Base-by-base conservation (phyloP, 2,113 vertebrate species). In the Sarotherodon lohbergeri region DNA sequence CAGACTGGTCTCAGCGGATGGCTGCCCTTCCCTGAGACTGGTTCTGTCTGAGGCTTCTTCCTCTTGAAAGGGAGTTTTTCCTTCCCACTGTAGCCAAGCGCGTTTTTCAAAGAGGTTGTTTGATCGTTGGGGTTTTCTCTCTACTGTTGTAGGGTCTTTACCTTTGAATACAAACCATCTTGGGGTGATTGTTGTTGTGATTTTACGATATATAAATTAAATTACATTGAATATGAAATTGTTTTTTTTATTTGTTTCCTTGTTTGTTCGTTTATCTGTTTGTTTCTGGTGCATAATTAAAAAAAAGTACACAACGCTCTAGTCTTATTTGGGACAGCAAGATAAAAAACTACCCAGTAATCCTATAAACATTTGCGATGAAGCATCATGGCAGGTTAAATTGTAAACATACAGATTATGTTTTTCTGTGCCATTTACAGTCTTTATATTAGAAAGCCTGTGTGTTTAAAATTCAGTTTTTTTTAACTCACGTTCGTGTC, bases 191-290 rank as follows among this genome's bases (percentile, higher is more conserved):
- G 54, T n/a, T 0, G 2, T 24, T 55, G n/a, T 55, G 54, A 55
- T 0, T 55, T 55, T 55, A 55, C 3, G 0, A 24, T 7, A 55
- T 55, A 55, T 12, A 55, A 55, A 55, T 55, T 24, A 24, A 55
- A 55, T 55, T 55, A 12, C 5, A 55, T 55, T 24, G 54, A 55
- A 55, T 55, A 55, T 55, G 54, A 24, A 32, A 2, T 32, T 32
- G 5, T 24, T 55, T 24, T 55, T 55, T 55, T 0, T 0, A 55
- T 13, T 55, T 55, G 24, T 8, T 55, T 55, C 12, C n/a, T 55
- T 55, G n/a, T 24, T 55, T 55, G 0, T 12, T 55, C 24, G n/a
- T 55, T 57, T 57, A 57, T 13, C 6, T 57, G 12, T 57, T 55
- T 55, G 54, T 55, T 55, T 55, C n/a, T 55, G 54, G 54, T 55